These are phyloP conservation scores for Phataginus tricuspis DNA, from an alignment of 2,797 vertebrate genomes.

Conservation along the genomic window DNA sequence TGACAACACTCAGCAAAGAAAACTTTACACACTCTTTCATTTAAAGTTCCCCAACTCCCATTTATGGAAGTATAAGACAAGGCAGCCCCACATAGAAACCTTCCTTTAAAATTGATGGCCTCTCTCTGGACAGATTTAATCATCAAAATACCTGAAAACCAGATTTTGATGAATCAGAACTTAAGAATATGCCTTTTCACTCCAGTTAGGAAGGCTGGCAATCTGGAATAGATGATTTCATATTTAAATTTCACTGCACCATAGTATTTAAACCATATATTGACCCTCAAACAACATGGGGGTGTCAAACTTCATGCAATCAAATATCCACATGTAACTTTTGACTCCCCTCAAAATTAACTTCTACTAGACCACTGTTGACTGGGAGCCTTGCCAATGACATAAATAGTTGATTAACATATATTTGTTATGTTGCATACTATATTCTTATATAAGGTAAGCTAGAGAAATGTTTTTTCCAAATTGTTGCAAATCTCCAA, in stretches of 20 bases:
- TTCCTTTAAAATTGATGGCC: conserved; percentile 5
- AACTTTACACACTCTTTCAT: conserved; percentile 82
- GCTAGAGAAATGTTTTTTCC: too few species aligned
- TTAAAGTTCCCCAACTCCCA: conserved; percentile 84
- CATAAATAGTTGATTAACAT: too few species aligned
- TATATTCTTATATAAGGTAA: too few species aligned
- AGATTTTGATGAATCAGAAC: conserved; percentile 1
- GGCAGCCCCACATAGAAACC: conserved; percentile 10
- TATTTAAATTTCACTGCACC: conserved; percentile 7
- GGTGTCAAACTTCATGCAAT: too few species aligned
- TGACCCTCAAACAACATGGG: too few species aligned
- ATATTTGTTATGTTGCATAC: too few species aligned
- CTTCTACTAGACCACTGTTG: too few species aligned
- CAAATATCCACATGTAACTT: too few species aligned
- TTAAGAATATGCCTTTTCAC: conserved; percentile 18
- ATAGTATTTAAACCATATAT: background rate
- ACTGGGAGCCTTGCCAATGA: too few species aligned
- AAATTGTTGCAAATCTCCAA: too few species aligned
- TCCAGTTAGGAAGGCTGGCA: background rate
- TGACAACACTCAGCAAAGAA: conserved; percentile 85
- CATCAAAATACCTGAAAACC: conserved; percentile 32
- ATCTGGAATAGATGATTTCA: background rate
- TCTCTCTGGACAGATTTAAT: background rate
- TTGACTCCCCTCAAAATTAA: too few species aligned
- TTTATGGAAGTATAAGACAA: conserved; percentile 71